Percentiles rank a stretch among this genome's conserved stretches.
Conservation (phyloP, 2,888 invertebrate genomes). For the Invenusta paracnida region DNA sequence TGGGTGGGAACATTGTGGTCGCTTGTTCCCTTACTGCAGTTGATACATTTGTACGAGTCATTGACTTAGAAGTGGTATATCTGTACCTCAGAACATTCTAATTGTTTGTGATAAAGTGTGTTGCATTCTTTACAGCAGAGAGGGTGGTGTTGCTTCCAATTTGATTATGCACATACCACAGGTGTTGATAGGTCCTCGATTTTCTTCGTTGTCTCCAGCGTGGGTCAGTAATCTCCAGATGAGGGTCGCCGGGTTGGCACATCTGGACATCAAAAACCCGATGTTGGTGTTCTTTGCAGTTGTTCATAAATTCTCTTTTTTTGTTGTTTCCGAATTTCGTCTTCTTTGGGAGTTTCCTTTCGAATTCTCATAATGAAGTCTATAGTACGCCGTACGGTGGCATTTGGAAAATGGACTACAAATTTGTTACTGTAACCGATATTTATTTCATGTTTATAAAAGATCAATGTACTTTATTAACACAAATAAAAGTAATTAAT, state of each 20-base stretch:
- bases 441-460: too few relatives aligned
- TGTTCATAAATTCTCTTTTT: not conserved
- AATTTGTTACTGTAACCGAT: too few relatives aligned
- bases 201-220: not conserved
- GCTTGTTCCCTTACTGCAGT: not conserved
- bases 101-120: not conserved
- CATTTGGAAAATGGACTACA: not conserved
- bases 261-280: not conserved
- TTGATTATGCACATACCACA: not conserved
- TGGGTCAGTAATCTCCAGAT: not conserved
- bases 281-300: not conserved
- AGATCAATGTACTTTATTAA: too few relatives aligned
- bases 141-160: not conserved
- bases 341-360: not conserved
- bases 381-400: not conserved
- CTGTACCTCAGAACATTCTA: not conserved
- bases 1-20: not conserved
- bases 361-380: too few relatives aligned
- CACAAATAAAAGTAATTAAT: too few relatives aligned
- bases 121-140: not conserved
- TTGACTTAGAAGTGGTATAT: not conserved
- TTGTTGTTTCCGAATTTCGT: not conserved
- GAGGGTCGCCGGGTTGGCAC: not conserved
- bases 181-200: not conserved
- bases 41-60: not conserved